A percentile compares a stretch with the other conserved stretches of the same genome.
Evolutionary conservation across 2,797 vertebrate species (phyloP).

Genomic region (Pseudochaenichthys georgianus): DNA sequence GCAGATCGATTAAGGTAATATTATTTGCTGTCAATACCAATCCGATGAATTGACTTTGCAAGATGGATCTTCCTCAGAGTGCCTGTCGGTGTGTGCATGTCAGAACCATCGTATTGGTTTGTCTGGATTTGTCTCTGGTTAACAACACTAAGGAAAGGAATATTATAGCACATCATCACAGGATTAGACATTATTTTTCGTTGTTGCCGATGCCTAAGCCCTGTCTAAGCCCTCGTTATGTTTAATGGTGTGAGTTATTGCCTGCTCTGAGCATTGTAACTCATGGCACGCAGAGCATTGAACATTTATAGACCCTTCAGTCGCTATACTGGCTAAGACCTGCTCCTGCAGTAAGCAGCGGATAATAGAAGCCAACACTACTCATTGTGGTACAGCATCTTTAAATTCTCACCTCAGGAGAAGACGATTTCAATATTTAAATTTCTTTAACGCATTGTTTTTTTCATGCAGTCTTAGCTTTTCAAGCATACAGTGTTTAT

Average conservation of each 20-base stretch:
- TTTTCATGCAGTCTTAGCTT: slow-evolving; percentile 55
- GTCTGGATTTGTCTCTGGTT: slow-evolving; percentile 39
- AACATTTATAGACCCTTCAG: slow-evolving; percentile 80
- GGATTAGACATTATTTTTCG: slow-evolving; percentile 78
- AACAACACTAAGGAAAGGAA: slow-evolving; percentile 47
- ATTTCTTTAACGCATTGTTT: slow-evolving; percentile 46
- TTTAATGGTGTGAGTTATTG: slow-evolving; percentile 88
- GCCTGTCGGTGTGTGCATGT: slow-evolving; percentile 38
- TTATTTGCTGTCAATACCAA: slow-evolving; percentile 39
- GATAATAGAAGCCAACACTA: slow-evolving; percentile 61
- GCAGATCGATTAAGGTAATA: slow-evolving; percentile 30
- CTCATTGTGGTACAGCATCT: slow-evolving; percentile 53
- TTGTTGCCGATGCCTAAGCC: slow-evolving; percentile 76
- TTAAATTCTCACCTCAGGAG: slow-evolving; percentile 54
- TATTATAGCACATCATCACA: slow-evolving; percentile 60
- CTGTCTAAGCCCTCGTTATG: slow-evolving; percentile 81
- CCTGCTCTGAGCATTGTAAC: slow-evolving; percentile 82
- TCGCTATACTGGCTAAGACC: slow-evolving; percentile 62
- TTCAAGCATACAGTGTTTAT: slow-evolving; percentile 53
- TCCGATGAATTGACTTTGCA: slow-evolving; percentile 44
- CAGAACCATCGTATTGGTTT: slow-evolving; percentile 14
- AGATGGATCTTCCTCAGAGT: slow-evolving; percentile 29
- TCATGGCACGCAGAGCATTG: slow-evolving; percentile 77
- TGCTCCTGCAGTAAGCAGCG: slow-evolving; percentile 56
- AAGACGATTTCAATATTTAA: slow-evolving; percentile 58